Evolutionary conservation across 2,113 vertebrate genomes (phyloP).

Genomic region (Microtus ochrogaster): DNA sequence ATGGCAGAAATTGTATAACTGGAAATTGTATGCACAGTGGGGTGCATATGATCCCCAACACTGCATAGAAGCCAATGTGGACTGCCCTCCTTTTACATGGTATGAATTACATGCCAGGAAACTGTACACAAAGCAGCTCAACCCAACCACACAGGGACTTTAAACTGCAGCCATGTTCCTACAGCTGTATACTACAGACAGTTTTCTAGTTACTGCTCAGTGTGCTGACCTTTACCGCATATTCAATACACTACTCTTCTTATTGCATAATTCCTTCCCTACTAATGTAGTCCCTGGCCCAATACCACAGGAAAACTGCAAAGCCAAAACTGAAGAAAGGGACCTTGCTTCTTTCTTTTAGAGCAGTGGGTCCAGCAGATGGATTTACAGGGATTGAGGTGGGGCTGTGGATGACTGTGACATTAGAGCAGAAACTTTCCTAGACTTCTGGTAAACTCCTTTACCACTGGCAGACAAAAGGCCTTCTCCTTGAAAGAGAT

Average conservation of each 20-base stretch:
- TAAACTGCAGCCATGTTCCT: not conserved
- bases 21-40: not conserved
- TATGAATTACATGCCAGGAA: not conserved
- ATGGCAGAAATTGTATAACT: not conserved
- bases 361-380: not conserved
- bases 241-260: not conserved
- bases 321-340: not conserved
- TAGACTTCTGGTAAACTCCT: not conserved
- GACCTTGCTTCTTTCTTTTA: not conserved
- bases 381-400: not conserved
- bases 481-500: not conserved
- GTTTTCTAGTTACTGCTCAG: not conserved
- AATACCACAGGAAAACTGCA: too few relatives aligned
- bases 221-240: not conserved
- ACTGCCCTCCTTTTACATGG: not conserved
- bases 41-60: not conserved
- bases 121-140: not conserved
- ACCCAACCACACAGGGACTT: not conserved
- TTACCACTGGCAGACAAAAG: not conserved
- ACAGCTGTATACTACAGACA: not conserved
- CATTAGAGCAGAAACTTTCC: not conserved
- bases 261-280: too few relatives aligned
- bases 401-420: not conserved
- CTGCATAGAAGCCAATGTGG: not conserved
- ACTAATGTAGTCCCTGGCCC: too few relatives aligned